These are phyloP conservation scores for Halichondria panicea DNA, from an alignment of 37 sponge, comb jelly and placozoan species.

Conservation along the genomic window DNA sequence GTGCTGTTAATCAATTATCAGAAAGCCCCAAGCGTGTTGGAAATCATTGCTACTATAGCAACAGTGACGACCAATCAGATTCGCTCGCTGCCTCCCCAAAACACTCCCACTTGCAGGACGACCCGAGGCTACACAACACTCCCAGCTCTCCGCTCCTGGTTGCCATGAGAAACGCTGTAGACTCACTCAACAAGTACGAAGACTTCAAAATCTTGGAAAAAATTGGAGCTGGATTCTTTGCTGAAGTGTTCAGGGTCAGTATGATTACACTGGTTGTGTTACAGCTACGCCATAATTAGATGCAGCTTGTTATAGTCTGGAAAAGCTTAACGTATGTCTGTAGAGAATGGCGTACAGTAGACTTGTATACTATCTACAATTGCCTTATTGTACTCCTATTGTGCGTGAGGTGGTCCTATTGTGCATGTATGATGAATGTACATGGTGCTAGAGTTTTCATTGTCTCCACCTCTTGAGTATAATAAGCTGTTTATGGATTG, in stretches of 20 bases:
- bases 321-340: too few relatives aligned
- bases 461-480: too few relatives aligned
- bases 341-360: too few relatives aligned
- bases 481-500: too few relatives aligned
- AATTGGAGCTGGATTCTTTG: conserved; percentile 86
- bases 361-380: too few relatives aligned
- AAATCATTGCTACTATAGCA: not conserved
- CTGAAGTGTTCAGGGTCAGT: conserved; percentile 86
- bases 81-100: not conserved
- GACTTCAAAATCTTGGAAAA: conserved; percentile 77
- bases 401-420: too few relatives aligned
- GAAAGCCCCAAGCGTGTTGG: not conserved
- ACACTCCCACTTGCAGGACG: too few relatives aligned
- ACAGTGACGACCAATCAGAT: not conserved
- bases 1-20: not conserved
- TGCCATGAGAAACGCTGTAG: conserved; percentile 66
- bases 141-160: conserved; percentile 71
- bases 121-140: not conserved
- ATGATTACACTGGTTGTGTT: too few relatives aligned
- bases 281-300: too few relatives aligned
- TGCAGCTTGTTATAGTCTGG: not conserved
- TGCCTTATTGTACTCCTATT: too few relatives aligned
- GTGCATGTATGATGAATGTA: too few relatives aligned
- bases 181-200: conserved; percentile 56
- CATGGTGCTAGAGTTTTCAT: too few relatives aligned